Conservation (phyloP, 2,888 invertebrate species). For the Hirtodrosophila cameraria region DNA sequence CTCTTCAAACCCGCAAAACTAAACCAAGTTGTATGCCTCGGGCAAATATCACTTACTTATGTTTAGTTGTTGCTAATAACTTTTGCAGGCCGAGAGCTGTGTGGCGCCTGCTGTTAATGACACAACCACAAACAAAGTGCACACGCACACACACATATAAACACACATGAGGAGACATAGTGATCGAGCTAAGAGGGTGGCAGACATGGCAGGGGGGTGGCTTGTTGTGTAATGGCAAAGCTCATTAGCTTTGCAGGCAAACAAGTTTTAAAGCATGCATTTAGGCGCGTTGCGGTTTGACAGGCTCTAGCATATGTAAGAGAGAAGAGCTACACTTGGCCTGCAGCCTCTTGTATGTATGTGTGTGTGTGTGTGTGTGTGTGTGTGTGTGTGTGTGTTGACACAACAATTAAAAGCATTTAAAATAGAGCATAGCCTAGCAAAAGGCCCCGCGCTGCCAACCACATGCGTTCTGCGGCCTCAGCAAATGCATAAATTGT, state of each 20-base stretch:
- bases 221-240: slow-evolving; percentile 78
- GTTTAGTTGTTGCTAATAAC: slow-evolving; percentile 77
- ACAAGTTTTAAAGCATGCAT: slow-evolving; percentile 80
- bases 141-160: slow-evolving; percentile 39
- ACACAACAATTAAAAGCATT: slow-evolving; percentile 80
- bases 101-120: slow-evolving; percentile 79
- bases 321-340: slow-evolving; percentile 38
- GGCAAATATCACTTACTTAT: slow-evolving; percentile 79
- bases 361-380: slow-evolving; percentile 15
- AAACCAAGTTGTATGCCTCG: slow-evolving; percentile 56
- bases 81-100: slow-evolving; percentile 65
- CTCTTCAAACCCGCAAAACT: slow-evolving; percentile 25
- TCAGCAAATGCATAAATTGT: slow-evolving; percentile 73
- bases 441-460: slow-evolving; percentile 62
- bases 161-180: slow-evolving; percentile 16
- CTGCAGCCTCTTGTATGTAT: slow-evolving; percentile 30
- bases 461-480: slow-evolving; percentile 53
- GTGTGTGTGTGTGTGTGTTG: slow-evolving; percentile 61
- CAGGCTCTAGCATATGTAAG: slow-evolving; percentile 55
- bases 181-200: slow-evolving; percentile 16
- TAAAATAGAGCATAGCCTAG: slow-evolving; percentile 76
- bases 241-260: slow-evolving; percentile 80
- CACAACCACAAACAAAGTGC: slow-evolving; percentile 81
- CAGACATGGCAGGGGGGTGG: slow-evolving; percentile 5
- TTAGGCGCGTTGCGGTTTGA: slow-evolving; percentile 77